Evolutionary conservation across 2,888 invertebrate genomes (phyloP), one percentile per base, ranked within the genome.

Genomic region (Spisula subtruncata): DNA sequence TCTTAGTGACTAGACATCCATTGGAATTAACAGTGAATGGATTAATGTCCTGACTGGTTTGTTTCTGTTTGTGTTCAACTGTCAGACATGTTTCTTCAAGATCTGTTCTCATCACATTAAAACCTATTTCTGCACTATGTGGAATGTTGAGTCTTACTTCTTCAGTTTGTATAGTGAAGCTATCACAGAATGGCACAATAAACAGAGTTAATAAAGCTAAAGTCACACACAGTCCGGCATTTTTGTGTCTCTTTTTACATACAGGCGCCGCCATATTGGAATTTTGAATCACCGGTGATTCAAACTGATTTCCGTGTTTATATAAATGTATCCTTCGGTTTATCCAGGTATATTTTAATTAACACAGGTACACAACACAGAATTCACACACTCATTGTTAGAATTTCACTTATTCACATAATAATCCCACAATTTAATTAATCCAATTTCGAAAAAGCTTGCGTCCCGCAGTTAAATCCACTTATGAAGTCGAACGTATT

Each of bases 231-330:
- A 32, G 18, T 25, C 46, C 32, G 8, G 85, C 32, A 81, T 75
- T 54, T 83, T 80, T 84, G 41, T 71, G 66, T 79, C 82, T 83
- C 20, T 83, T 82, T 89, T 83, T 82, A 84, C 88, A 89, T 51
- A 83, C 71, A 85, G 90, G 89, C 29, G 88, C 60, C 91, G 92
- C 92, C 92, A 92, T 92, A 89, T 92, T 92, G 92, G 87, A 92
- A 89, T 90, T 75, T 92, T 90, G 87, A 88, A 88, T 89, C 86
- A 88, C 91, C 87, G 60, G 84, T 89, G 88, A 89, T 88, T 86
- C 86, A 88, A 89, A 86, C 83, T 32, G 80, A 83, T 56, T 80
- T 80, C 83, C 60, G 35, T 51, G 41, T 41, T 41, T 41, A n/a
- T 71, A 66, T 82, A 12, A n/a, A 41, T 41, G 41, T 83, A 71